Percentiles rank a stretch among this genome's conserved stretches.
phyloP scores from a whole-genome alignment of 1,140 invertebrate genomes.

The Parasteatoda tepidariorum region DNA sequence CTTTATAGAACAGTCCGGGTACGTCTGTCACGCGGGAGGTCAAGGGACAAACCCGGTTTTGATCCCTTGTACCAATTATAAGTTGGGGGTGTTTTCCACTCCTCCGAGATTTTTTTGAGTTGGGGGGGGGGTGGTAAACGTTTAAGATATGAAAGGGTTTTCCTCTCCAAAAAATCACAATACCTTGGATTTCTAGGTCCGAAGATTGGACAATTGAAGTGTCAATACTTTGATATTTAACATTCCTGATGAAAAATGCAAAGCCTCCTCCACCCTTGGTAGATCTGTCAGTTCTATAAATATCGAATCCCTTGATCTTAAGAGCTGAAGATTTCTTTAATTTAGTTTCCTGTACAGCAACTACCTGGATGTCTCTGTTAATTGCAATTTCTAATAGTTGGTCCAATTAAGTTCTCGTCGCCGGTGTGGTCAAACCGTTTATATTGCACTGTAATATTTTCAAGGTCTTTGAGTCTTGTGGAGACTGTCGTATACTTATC shows the following conservation, averaged over 20 bases:
- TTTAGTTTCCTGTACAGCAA: neutral
- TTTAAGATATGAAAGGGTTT: neutral
- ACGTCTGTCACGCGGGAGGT: too few relatives aligned
- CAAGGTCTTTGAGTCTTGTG: neutral
- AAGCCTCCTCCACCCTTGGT: neutral
- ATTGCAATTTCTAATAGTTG: neutral
- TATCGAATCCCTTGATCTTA: neutral
- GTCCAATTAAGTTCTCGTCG: neutral
- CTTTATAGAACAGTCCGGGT: too few relatives aligned
- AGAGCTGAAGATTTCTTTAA: neutral
- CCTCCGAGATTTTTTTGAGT: too few relatives aligned
- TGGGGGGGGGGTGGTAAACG: too few relatives aligned
- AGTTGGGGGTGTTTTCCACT: too few relatives aligned
- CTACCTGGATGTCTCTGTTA: neutral
- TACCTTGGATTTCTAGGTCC: conserved; percentile 23
- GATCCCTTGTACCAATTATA: too few relatives aligned
- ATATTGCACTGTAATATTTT: conserved; percentile 1
- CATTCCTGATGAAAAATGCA: neutral
- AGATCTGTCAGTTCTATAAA: neutral
- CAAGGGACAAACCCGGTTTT: too few relatives aligned
- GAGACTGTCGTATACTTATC: neutral
- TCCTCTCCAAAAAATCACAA: neutral
- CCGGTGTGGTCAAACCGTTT: neutral
- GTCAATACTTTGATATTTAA: neutral
- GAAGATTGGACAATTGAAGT: neutral